phyloP scores from a whole-genome alignment of 2,113 vertebrate species.

The Phalacrocorax aristotelis region DNA sequence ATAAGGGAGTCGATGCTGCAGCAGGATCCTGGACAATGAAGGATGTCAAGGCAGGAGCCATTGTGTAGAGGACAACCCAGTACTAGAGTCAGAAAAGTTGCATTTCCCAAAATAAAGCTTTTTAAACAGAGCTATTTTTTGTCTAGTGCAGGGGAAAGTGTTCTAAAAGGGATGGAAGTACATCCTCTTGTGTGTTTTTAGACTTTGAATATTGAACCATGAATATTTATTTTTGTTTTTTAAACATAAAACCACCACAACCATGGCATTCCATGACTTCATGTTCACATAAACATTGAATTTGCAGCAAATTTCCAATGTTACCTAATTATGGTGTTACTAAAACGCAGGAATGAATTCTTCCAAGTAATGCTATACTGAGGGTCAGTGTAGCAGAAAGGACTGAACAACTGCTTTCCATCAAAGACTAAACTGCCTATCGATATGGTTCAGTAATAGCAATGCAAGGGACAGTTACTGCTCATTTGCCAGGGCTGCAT shows the following conservation, averaged over 20 bases:
- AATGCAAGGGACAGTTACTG: background rate
- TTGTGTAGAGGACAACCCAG: background rate
- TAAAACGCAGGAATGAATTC: background rate
- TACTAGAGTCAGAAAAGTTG: background rate
- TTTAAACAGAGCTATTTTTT: background rate
- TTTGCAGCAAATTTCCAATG: background rate
- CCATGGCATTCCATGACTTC: background rate
- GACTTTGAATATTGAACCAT: background rate
- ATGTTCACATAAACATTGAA: background rate
- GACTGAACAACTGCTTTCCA: conserved; percentile 16
- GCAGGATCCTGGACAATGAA: background rate
- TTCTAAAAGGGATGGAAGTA: background rate
- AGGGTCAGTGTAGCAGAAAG: background rate
- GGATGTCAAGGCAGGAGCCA: background rate
- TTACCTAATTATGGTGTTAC: background rate
- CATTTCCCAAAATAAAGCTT: background rate
- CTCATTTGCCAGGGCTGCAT: conserved; percentile 9
- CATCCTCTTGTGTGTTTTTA: background rate
- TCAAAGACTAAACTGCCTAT: background rate
- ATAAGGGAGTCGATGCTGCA: background rate
- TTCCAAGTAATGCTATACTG: background rate
- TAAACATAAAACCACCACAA: background rate
- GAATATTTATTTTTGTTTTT: background rate
- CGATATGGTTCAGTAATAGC: background rate
- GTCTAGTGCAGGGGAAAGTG: background rate